phyloP scores from a whole-genome alignment of 2,113 vertebrate species.

The Amphiprion ocellaris region DNA sequence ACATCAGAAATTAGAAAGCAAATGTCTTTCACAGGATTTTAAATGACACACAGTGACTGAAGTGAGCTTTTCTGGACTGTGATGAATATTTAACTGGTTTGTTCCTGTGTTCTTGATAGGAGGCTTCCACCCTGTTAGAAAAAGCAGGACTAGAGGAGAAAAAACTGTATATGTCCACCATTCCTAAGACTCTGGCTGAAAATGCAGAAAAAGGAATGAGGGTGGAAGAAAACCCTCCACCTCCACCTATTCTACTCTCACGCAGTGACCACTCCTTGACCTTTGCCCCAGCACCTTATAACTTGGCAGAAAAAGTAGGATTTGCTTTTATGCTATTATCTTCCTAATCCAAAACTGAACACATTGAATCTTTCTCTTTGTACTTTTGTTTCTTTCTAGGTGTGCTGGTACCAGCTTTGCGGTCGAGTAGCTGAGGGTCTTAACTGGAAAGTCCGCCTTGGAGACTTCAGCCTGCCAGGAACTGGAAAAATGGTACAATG shows the following conservation, averaged over 20 bases:
- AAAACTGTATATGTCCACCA: constrained; percentile 76
- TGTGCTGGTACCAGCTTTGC: constrained; percentile 92
- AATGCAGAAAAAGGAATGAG: constrained; percentile 61
- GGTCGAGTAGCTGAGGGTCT: constrained; percentile 84
- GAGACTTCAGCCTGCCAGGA: constrained; percentile 88
- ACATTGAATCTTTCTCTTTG: background rate
- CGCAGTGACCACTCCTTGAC: constrained; percentile 87
- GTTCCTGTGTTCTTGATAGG: constrained; percentile 80
- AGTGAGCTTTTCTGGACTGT: background rate
- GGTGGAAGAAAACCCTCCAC: constrained; percentile 79
- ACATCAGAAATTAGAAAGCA: too few relatives aligned
- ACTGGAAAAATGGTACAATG: constrained; percentile 89
- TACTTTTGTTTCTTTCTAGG: constrained; percentile 72
- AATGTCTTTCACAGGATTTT: too few relatives aligned
- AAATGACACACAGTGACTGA: background rate
- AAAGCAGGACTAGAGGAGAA: constrained; percentile 89
- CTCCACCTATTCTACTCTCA: constrained; percentile 89
- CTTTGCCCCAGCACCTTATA: constrained; percentile 89
- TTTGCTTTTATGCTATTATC: background rate
- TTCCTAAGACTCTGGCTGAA: constrained; percentile 48
- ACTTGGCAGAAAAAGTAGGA: constrained; percentile 86
- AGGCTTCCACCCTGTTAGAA: constrained; percentile 87
- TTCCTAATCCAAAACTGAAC: background rate
- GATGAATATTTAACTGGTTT: background rate
- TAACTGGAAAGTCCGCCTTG: constrained; percentile 90